Base-by-base conservation (phyloP, 2,113 vertebrate species). In the Corythornis vintsioides region DNA sequence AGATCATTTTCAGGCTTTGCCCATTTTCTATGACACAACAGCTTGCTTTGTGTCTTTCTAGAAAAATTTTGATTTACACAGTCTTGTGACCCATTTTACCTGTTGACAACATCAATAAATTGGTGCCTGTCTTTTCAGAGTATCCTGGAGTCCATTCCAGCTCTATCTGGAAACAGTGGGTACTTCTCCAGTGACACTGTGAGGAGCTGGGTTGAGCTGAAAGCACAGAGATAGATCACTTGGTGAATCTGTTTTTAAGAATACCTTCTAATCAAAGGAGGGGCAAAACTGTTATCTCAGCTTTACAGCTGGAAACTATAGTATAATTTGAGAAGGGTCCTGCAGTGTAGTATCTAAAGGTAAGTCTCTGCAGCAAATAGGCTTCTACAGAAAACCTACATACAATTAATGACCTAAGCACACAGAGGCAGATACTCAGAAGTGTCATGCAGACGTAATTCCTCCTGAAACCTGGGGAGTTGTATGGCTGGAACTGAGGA, bases 361-460 rank as follows among this genome's bases (percentile, higher is more conserved):
- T 57, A 78, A 66, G 33, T 73, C 64, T 92, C 65, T 78, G 69
- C 42, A 79, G 65, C 66, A 88, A 90, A 90, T 5, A 70, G 50
- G 28, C 33, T 91, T 83, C 65, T 72, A 53, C n/a, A 81, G 53
- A 74, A 93, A 83, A 86, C 77, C 33, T 67, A 86, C 69, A 42
- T 53, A 35, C 60, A 81, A 28, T 60, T 88, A 67, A 83, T 90
- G 80, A 86, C 31, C 53, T 48, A 53, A 88, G 26, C 3, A 4
- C 73, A 81, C 66, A 33, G 63, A 90, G 59, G 86, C 92, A 86
- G 86, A 83, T 45, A 93, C 60, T 94, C 55, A 87, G 74, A 94
- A 92, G 84, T 77, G 78, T 84, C 89, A 89, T 74, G 82, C 31
- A 83, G 91, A 50, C 71, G 65, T 40, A 93, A 91, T 89, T 95